Percentiles rank a stretch among this genome's conserved stretches.
Conservation (phyloP, 2,113 vertebrate species). For the Mus pahari region DNA sequence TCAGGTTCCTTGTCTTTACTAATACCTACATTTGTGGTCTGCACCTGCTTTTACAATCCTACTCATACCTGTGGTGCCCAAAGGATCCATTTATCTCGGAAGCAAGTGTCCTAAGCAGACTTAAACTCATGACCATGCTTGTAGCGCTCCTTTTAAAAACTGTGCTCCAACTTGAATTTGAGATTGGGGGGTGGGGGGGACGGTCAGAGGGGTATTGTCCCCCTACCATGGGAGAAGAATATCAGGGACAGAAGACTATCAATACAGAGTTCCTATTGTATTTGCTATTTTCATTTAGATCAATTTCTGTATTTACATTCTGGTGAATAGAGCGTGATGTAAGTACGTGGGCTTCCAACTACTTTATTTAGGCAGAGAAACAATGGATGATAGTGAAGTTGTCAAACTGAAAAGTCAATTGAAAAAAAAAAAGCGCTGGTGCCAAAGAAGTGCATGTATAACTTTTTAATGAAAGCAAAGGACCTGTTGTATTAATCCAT, state of each 20-base stretch:
- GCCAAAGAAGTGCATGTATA: background rate
- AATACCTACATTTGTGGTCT: background rate
- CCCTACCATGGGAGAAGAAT: background rate
- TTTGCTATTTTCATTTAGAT: constrained; percentile 50
- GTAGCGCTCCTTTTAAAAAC: background rate
- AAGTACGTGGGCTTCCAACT: constrained; percentile 13
- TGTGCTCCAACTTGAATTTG: constrained; percentile 21
- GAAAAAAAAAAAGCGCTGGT: background rate
- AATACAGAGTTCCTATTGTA: background rate
- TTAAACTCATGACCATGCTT: background rate
- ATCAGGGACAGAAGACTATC: background rate
- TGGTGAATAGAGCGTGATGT: background rate
- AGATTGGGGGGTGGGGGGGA: background rate
- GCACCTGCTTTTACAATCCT: background rate
- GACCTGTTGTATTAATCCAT: constrained; percentile 41
- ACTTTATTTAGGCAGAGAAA: constrained; percentile 50
- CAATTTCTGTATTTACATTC: constrained; percentile 31
- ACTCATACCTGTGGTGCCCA: background rate
- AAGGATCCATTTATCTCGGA: background rate
- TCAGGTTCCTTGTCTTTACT: background rate
- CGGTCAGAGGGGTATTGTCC: background rate
- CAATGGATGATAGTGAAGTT: constrained; percentile 30
- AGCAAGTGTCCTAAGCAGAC: background rate
- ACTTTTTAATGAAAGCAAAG: background rate
- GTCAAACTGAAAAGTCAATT: constrained; percentile 43